Percentiles rank a stretch among this genome's conserved stretches.
phyloP scores from a whole-genome alignment of 2,113 vertebrate genomes.

The Colossoma macropomum region DNA sequence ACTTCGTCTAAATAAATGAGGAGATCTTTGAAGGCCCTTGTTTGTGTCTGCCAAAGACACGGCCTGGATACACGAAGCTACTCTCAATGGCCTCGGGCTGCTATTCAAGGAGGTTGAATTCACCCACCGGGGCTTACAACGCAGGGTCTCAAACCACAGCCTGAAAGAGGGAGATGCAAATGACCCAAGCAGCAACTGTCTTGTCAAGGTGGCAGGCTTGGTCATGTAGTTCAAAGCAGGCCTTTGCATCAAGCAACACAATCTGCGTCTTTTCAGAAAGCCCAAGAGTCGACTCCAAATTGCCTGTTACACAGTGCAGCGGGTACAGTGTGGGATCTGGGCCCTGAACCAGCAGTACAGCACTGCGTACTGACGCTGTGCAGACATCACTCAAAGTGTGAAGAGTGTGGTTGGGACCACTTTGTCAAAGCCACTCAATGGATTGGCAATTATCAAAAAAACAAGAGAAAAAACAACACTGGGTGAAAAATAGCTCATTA shows the following conservation, averaged over 20 bases:
- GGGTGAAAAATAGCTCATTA: slow-evolving; percentile 44
- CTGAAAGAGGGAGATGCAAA: not conserved
- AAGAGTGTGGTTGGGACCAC: slow-evolving; percentile 46
- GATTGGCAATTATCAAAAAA: slow-evolving; percentile 47
- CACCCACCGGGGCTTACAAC: slow-evolving; percentile 25
- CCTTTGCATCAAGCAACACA: slow-evolving; percentile 3
- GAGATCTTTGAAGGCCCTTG: slow-evolving; percentile 54
- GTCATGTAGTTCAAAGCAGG: not conserved
- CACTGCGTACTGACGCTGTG: slow-evolving; percentile 31
- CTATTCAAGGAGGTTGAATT: slow-evolving; percentile 21
- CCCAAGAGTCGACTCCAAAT: slow-evolving; percentile 1
- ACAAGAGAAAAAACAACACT: slow-evolving; percentile 26
- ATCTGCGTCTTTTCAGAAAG: slow-evolving; percentile 14
- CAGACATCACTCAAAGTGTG: slow-evolving; percentile 50
- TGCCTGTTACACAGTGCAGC: slow-evolving; percentile 14
- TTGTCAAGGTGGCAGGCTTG: slow-evolving; percentile 24
- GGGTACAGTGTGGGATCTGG: slow-evolving; percentile 31
- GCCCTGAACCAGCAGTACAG: slow-evolving; percentile 33
- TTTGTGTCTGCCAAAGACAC: slow-evolving; percentile 53
- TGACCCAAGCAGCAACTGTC: slow-evolving; percentile 15
- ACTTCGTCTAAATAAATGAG: slow-evolving; percentile 52
- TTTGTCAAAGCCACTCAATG: slow-evolving; percentile 44
- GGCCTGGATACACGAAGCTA: slow-evolving; percentile 42
- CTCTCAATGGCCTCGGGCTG: slow-evolving; percentile 36
- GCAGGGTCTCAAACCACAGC: not conserved